Conservation (phyloP, 2,797 vertebrate species). For the Phylloscopus collybita region DNA sequence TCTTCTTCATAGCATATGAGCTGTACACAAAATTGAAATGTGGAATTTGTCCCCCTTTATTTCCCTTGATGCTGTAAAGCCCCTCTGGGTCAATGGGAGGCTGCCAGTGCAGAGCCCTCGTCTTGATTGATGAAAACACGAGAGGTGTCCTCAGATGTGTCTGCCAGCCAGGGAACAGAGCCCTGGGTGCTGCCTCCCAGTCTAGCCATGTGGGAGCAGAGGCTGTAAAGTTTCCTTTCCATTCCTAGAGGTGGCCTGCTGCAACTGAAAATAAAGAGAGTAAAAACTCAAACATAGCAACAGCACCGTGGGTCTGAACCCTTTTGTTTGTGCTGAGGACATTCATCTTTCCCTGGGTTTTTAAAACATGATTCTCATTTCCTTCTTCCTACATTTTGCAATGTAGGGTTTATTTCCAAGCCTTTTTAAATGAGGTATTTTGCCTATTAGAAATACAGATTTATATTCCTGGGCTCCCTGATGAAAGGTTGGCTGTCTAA, state of each 20-base stretch:
- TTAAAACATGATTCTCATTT: background rate
- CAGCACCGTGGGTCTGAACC: background rate
- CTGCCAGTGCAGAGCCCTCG: background rate
- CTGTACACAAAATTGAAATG: accelerated
- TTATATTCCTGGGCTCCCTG: background rate
- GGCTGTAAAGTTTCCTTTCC: background rate
- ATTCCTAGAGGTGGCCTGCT: background rate
- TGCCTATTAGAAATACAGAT: conserved; percentile 36
- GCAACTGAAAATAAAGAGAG: background rate
- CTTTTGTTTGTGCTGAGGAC: background rate
- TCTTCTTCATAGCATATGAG: accelerated
- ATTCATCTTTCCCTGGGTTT: background rate
- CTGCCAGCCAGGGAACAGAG: background rate
- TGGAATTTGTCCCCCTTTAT: background rate
- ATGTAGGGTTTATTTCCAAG: background rate
- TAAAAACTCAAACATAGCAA: background rate
- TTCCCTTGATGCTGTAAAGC: background rate
- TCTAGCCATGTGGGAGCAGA: background rate
- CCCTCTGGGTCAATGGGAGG: background rate
- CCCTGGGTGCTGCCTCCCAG: background rate
- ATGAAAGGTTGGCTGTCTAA: conserved; percentile 43
- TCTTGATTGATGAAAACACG: accelerated
- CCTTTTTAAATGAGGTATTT: conserved; percentile 20
- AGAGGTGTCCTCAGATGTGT: background rate
- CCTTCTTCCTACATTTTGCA: background rate